Evolutionary conservation across 2,797 vertebrate species (phyloP), one percentile per base, ranked within the genome.

Genomic region (Amazonetta brasiliensis): DNA sequence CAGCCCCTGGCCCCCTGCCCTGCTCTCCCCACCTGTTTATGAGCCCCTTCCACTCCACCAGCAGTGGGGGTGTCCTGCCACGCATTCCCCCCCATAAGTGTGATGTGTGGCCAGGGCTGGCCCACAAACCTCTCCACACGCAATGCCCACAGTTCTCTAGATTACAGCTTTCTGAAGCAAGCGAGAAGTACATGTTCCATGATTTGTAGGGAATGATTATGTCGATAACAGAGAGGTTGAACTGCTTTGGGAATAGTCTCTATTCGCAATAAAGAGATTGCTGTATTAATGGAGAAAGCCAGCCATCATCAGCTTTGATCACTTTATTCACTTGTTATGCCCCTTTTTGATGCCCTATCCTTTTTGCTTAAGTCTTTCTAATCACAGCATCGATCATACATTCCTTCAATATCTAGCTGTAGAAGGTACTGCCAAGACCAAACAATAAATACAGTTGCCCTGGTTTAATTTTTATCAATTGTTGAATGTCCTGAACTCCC

Each of bases 391-490:
- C 26, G 54, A 75, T 87, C 82, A 37, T 14, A 39, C 84, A 91
- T 92, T 96, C 92, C 82, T 88, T 69, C 58, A 43, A 62, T 67
- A 0, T 87, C 50, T 31, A 9, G 55, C 73, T 91, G 26, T 26
- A 30, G 21, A 62, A 46, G 89, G 79, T n/a, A 60, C 58, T 91
- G 84, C 89, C 94, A 93, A 81, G 80, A 92, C 10, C 50, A 79
- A 90, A 95, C 94, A 95, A 87, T 93, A 52, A 35, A 94, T 78
- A 4, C 82, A 78, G 26, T 68, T 96, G 79, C 89, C 58, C 76
- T 66, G 63, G 84, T 94, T 94, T 96, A 90, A 92, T 94, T 96
- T 95, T 94, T 96, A 71, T 68, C 77, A 92, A 94, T 74, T 97
- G 95, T 88, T 94, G 59, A 90, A 84, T 94, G 90, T 89, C 77